phyloP scores from a whole-genome alignment of 2,888 invertebrate species.

The Clusia tigrina region DNA sequence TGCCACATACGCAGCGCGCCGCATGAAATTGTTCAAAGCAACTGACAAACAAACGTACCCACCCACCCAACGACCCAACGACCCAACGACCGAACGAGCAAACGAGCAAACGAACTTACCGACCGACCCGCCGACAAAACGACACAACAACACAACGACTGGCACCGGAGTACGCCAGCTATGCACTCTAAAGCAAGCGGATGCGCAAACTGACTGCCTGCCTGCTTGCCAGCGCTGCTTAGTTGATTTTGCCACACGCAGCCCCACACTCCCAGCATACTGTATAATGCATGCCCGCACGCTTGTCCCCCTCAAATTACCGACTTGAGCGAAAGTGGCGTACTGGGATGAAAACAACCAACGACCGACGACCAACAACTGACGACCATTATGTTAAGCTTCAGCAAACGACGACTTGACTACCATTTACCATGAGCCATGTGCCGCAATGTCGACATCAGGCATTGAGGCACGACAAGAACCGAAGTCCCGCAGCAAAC shows the following conservation, averaged over 20 bases:
- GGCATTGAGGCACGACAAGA: slow-evolving; percentile 23
- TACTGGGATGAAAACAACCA: slow-evolving; percentile 44
- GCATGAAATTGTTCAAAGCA: slow-evolving; percentile 27
- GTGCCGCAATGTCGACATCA: slow-evolving; percentile 33
- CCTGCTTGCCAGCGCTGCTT: slow-evolving; percentile 30
- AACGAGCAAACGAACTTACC: slow-evolving; percentile 4
- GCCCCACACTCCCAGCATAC: slow-evolving; percentile 4
- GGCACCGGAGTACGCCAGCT: slow-evolving; percentile 14
- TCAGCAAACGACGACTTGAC: slow-evolving; percentile 34
- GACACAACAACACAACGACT: slow-evolving; percentile 11
- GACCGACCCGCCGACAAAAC: neutral
- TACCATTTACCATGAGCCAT: slow-evolving; percentile 34
- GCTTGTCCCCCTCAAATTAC: slow-evolving; percentile 45
- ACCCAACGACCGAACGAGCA: slow-evolving; percentile 13
- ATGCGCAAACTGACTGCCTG: slow-evolving; percentile 26
- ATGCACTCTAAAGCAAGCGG: slow-evolving; percentile 31
- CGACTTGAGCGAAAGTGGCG: slow-evolving; percentile 52
- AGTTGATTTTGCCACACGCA: slow-evolving; percentile 28
- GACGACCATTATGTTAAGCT: slow-evolving; percentile 33
- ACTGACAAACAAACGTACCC: too few relatives aligned
- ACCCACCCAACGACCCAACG: slow-evolving; percentile 11
- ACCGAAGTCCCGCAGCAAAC: slow-evolving; percentile 32
- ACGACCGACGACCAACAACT: slow-evolving; percentile 33
- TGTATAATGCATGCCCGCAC: slow-evolving; percentile 28
- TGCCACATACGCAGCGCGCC: slow-evolving; percentile 25